These are phyloP conservation scores for Anastrepha obliqua DNA, from an alignment of 1,140 invertebrate species.

Conservation along the genomic window DNA sequence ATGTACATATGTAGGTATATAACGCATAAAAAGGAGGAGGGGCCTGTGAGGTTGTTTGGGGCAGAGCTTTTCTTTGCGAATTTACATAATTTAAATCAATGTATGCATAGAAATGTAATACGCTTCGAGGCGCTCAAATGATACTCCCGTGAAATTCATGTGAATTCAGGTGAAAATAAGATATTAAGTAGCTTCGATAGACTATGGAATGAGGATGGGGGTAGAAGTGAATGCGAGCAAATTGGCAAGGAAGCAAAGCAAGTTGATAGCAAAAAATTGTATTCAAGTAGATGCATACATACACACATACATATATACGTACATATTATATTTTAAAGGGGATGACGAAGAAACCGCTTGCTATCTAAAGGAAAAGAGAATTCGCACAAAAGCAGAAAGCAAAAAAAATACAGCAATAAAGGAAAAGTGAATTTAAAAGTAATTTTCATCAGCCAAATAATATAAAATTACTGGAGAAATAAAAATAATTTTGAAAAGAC, in stretches of 20 bases:
- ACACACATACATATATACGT: neutral
- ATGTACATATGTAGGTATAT: no score
- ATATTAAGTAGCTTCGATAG: slow-evolving; percentile 37
- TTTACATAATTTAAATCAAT: slow-evolving; percentile 49
- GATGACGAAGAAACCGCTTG: neutral
- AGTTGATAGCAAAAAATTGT: neutral
- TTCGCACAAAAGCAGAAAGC: neutral
- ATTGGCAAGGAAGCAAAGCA: slow-evolving; percentile 24
- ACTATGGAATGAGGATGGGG: neutral
- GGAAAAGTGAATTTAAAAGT: slow-evolving; percentile 35
- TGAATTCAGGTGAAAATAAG: slow-evolving; percentile 43
- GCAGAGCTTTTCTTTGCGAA: neutral
- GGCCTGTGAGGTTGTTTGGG: no score
- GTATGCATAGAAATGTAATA: slow-evolving; percentile 9
- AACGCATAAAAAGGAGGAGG: no score
- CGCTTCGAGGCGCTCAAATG: neutral
- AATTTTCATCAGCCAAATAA: slow-evolving; percentile 30
- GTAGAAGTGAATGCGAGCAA: neutral
- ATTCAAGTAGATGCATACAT: neutral
- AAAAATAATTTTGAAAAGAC: neutral
- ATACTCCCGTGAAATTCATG: slow-evolving; percentile 3
- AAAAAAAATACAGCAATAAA: neutral
- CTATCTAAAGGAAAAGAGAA: slow-evolving; percentile 2
- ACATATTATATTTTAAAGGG: neutral
- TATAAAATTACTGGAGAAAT: neutral